Percentiles rank a stretch among this genome's conserved stretches.
Evolutionary conservation across 2,888 invertebrate genomes (phyloP).

Genomic region (Leptura quadrifasciata): DNA sequence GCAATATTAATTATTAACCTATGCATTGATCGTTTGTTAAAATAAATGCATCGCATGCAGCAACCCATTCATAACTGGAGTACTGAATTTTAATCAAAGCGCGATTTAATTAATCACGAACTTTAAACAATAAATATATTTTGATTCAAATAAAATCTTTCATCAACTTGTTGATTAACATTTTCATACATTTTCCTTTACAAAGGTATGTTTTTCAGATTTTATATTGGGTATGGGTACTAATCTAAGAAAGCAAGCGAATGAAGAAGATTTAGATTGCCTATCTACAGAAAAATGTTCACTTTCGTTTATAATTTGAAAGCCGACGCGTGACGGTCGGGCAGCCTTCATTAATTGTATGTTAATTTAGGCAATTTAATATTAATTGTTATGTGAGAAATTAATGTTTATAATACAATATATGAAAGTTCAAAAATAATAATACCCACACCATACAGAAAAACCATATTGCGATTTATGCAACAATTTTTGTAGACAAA

Average conservation of each 20-base stretch:
- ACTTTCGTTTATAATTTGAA: background rate
- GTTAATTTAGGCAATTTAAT: slow-evolving; percentile 1
- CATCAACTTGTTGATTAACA: background rate
- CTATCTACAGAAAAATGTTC: background rate
- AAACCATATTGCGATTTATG: too few relatives aligned
- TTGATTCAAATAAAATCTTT: too few relatives aligned
- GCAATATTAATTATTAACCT: too few relatives aligned
- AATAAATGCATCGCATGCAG: too few relatives aligned
- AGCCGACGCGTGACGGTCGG: background rate
- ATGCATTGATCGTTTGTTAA: too few relatives aligned
- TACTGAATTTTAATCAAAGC: too few relatives aligned
- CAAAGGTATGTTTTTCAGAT: background rate
- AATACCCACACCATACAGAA: background rate
- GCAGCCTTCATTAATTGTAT: background rate
- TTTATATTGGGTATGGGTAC: background rate
- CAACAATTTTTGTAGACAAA: too few relatives aligned
- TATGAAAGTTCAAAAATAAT: slow-evolving; percentile 2
- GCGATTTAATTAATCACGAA: too few relatives aligned
- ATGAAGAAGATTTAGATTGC: background rate
- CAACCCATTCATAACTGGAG: too few relatives aligned
- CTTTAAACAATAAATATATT: too few relatives aligned
- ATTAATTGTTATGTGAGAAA: background rate
- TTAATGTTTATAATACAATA: slow-evolving; percentile 3
- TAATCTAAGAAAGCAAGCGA: background rate
- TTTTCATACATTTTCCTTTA: background rate